Percentiles rank a stretch among this genome's conserved stretches.
Evolutionary conservation across 2,113 vertebrate species (phyloP).

Genomic region (Rhodinocichla rosea): DNA sequence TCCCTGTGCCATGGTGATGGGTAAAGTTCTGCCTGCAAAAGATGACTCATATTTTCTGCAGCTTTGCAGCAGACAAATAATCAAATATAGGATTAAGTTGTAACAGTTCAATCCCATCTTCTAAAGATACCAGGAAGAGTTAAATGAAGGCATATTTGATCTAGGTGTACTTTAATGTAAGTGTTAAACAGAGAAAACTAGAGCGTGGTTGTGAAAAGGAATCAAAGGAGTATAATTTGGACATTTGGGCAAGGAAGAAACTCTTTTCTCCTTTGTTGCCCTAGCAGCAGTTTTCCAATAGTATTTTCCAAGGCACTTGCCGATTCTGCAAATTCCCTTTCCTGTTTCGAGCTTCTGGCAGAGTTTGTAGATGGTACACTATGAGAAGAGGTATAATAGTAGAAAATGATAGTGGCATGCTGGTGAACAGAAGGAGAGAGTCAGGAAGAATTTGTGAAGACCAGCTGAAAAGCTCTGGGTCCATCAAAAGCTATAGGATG

Average conservation of each 20-base stretch:
- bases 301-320: background rate
- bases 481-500: background rate
- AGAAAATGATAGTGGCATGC: background rate
- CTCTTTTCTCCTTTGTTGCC: background rate
- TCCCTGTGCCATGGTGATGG: background rate
- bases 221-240: background rate
- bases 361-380: background rate
- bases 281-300: background rate
- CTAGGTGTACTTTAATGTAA: background rate
- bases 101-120: background rate
- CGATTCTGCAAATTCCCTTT: background rate
- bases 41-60: background rate
- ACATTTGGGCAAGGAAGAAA: background rate
- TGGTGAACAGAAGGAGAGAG: background rate
- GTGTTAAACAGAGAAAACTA: background rate
- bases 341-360: background rate
- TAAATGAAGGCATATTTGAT: background rate
- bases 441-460: background rate
- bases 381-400: background rate
- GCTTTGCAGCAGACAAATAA: background rate
- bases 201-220: background rate
- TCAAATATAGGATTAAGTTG: background rate
- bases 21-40: background rate
- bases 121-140: background rate
- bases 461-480: background rate